Evolutionary conservation across 2,797 vertebrate species (phyloP), one percentile per base, ranked within the genome.

Genomic region (Melanotaenia parkinsoni): DNA sequence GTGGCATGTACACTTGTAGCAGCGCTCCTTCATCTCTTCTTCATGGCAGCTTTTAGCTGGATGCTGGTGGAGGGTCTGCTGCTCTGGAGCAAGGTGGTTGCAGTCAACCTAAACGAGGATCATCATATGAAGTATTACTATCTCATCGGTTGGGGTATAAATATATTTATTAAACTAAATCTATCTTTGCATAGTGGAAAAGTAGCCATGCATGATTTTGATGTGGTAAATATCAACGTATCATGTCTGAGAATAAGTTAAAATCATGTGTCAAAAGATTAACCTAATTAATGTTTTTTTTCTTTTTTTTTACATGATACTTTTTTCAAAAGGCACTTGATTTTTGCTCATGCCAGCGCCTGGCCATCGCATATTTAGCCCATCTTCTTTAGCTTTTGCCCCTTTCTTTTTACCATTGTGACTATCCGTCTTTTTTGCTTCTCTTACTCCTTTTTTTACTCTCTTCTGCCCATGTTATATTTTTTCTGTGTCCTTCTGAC

Each of bases 51-150:
- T 0, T 96, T 96, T 62, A 94, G 93, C 81, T 96, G 95, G 95
- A 96, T 96, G 95, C 85, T 96, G 80, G 94, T 96, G 59, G 95
- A 95, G 81, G 95, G 95, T 33, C 87, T 96, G 73, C 87, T 96
- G 70, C 95, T 95, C 35, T 95, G 95, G 95, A 96, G 95, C 89
- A 96, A 96, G 66, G 95, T 96, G 86, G 95, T 96, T 1, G 93
- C 93, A 0, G 94, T 96, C 70, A 96, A 96, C 89, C 82, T 95
- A 16, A 95, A 89, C 50, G 95, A 96, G 68, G 94, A 94, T 32
- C 86, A 91, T 38, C 94, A 95, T 84, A 95, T 96, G 95, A 96
- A 95, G 78, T 95, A 95, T 89, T 96, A 96, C 88, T 95, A 95
- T 88, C 89, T 96, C 76, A 95, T 95, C 71, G 94, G 95, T 87